Conservation (phyloP, 2,888 invertebrate species). For the Hydrotaea cyrtoneurina region DNA sequence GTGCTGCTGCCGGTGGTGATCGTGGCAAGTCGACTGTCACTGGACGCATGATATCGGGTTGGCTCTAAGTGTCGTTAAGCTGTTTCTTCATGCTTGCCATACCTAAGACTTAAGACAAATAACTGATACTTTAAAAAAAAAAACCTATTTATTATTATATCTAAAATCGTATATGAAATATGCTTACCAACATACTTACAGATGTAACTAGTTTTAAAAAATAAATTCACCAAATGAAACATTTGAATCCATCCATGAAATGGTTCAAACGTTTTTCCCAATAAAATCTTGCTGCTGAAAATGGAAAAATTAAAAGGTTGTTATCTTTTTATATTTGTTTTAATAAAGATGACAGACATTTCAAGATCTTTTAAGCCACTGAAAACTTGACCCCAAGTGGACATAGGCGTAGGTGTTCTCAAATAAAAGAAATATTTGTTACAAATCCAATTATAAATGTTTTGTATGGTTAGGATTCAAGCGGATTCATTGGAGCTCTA, state of each 20-base stretch:
- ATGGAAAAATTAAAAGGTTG: neutral
- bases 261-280: slow-evolving; percentile 35
- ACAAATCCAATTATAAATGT: no score
- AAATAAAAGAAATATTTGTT: no score
- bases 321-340: no score
- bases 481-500: no score
- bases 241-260: neutral
- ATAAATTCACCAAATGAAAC: neutral
- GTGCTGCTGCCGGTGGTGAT: slow-evolving; percentile 81
- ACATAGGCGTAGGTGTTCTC: no score
- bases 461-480: no score
- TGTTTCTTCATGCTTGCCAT: neutral
- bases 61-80: slow-evolving; percentile 82
- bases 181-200: neutral
- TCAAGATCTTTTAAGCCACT: no score
- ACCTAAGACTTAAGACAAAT: slow-evolving; percentile 52
- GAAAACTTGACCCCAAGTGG: no score
- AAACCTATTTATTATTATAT: neutral
- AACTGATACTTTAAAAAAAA: slow-evolving; percentile 57
- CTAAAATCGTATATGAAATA: no score
- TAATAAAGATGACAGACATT: no score
- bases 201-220: slow-evolving; percentile 22
- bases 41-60: slow-evolving; percentile 87
- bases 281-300: slow-evolving; percentile 11
- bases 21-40: slow-evolving; percentile 88